These are phyloP conservation scores for Scaptodrosophila lebanonensis DNA, from an alignment of 1,140 invertebrate genomes.

Conservation along the genomic window DNA sequence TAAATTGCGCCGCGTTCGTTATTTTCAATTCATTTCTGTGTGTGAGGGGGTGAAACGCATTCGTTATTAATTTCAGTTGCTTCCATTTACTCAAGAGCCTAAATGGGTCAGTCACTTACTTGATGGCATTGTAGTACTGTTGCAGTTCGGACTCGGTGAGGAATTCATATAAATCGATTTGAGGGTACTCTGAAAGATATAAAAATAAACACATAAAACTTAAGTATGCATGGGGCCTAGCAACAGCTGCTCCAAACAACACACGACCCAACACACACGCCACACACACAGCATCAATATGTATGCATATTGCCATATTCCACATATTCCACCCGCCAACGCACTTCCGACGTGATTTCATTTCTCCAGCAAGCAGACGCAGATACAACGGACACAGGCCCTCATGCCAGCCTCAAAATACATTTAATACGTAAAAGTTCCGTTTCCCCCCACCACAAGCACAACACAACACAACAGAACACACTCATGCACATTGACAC, in stretches of 20 bases:
- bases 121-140: constrained; percentile 88
- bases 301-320: not conserved
- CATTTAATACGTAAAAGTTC: constrained; percentile 40
- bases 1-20: constrained; percentile 94
- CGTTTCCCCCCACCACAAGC: constrained; percentile 25
- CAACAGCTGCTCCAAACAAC: constrained; percentile 1
- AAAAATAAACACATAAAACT: constrained; percentile 46
- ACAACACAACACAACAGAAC: constrained; percentile 5
- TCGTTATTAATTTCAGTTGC: not conserved
- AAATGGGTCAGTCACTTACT: constrained; percentile 81
- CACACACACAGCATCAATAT: constrained; percentile 26
- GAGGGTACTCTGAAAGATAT: constrained; percentile 64
- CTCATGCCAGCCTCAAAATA: constrained; percentile 25
- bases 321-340: constrained; percentile 4
- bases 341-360: constrained; percentile 12
- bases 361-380: constrained; percentile 1
- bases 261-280: not conserved
- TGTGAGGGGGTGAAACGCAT: constrained; percentile 18
- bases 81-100: constrained; percentile 52
- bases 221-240: constrained; percentile 12
- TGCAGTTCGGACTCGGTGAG: constrained; percentile 92
- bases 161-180: constrained; percentile 91
- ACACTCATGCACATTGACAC: constrained; percentile 38
- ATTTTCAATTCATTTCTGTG: constrained; percentile 87
- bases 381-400: constrained; percentile 2